These are phyloP conservation scores for Drosophila phalerata DNA, from an alignment of 2,888 invertebrate species.

Conservation along the genomic window DNA sequence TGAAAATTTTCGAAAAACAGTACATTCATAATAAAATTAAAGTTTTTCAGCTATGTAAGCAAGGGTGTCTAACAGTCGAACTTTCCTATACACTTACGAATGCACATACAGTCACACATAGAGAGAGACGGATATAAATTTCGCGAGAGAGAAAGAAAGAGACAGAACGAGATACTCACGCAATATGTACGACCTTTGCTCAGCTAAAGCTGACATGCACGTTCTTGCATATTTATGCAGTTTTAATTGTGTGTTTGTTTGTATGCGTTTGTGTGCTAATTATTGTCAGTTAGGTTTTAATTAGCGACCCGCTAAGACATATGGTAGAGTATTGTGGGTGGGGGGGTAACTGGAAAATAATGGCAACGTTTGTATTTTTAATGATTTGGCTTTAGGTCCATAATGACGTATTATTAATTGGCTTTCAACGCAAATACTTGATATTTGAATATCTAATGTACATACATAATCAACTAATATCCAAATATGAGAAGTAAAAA, in stretches of 20 bases:
- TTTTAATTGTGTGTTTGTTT: constrained; percentile 79
- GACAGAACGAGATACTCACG: background rate
- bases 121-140: background rate
- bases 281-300: constrained; percentile 74
- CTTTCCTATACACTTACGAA: background rate
- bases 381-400: constrained; percentile 10
- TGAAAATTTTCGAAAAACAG: background rate
- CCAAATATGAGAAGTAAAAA: background rate
- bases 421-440: constrained; percentile 33
- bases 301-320: constrained; percentile 36
- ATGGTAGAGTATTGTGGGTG: too few relatives aligned
- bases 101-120: background rate
- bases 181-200: constrained; percentile 39
- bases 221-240: constrained; percentile 78
- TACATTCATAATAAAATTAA: background rate
- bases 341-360: constrained; percentile 16
- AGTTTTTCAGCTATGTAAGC: background rate
- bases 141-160: background rate
- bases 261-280: constrained; percentile 68
- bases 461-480: background rate
- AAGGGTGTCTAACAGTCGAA: constrained; percentile 16
- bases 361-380: constrained; percentile 36
- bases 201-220: constrained; percentile 59
- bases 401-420: constrained; percentile 45
- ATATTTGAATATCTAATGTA: constrained; percentile 17